Conservation (phyloP, 92 coral and sea anemone genomes). For the Palythoa grandiflora region DNA sequence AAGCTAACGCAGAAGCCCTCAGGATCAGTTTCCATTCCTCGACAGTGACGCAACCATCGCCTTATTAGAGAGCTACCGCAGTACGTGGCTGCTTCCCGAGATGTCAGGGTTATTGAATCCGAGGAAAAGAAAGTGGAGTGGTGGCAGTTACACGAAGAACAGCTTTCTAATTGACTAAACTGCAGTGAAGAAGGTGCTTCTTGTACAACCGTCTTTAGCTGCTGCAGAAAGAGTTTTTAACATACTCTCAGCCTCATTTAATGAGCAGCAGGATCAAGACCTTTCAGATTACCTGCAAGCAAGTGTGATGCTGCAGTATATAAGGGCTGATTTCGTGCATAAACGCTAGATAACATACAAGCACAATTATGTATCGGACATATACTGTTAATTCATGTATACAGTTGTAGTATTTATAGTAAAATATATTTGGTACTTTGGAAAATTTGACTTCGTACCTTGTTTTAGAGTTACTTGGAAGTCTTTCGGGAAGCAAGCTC, state of each 20-base stretch:
- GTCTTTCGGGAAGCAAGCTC: too few species aligned
- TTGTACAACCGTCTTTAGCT: slow-evolving; percentile 37
- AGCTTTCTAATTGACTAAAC: slow-evolving; percentile 3
- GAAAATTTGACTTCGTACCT: too few species aligned
- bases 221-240: slow-evolving; percentile 58
- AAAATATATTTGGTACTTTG: too few species aligned
- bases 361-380: neutral
- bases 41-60: slow-evolving; percentile 43
- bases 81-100: slow-evolving; percentile 62
- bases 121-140: slow-evolving; percentile 49
- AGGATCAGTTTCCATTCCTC: slow-evolving; percentile 60
- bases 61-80: slow-evolving; percentile 55
- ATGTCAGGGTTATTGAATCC: slow-evolving; percentile 37
- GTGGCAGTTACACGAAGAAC: slow-evolving; percentile 50
- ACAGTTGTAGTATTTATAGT: too few species aligned
- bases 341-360: neutral
- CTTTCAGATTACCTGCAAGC: slow-evolving; percentile 57
- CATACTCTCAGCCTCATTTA: slow-evolving; percentile 53
- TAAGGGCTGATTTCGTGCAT: slow-evolving; percentile 33
- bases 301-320: slow-evolving; percentile 66
- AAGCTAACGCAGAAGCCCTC: slow-evolving; percentile 43
- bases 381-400: too few species aligned
- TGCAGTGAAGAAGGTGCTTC: neutral
- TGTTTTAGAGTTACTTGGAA: too few species aligned
- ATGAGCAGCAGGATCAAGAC: slow-evolving; percentile 58